Percentiles rank a stretch among this genome's conserved stretches.
These are phyloP conservation scores for Karalla daura DNA, from an alignment of 2,797 vertebrate species.

Conservation along the genomic window DNA sequence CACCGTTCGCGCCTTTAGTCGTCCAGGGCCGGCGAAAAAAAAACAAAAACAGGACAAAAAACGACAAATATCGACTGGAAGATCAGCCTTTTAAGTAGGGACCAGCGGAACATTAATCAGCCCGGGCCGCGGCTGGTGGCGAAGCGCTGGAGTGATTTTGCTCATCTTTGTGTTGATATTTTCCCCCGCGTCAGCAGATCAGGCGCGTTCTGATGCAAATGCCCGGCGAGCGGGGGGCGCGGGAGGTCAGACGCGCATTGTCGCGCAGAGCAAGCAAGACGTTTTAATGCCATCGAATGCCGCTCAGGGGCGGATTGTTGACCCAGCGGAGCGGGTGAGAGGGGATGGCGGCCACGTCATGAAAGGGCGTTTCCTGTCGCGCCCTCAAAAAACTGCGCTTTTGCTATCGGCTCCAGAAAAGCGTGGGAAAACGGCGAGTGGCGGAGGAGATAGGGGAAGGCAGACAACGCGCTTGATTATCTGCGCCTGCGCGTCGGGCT, in stretches of 20 bases:
- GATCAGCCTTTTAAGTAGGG: slow-evolving; percentile 74
- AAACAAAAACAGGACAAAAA: no score
- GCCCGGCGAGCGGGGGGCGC: slow-evolving; percentile 33
- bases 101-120: slow-evolving; percentile 76
- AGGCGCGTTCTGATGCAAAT: slow-evolving; percentile 74
- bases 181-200: slow-evolving; percentile 67
- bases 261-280: slow-evolving; percentile 41
- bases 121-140: slow-evolving; percentile 41
- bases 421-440: slow-evolving; percentile 24
- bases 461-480: slow-evolving; percentile 32
- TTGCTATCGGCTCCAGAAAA: slow-evolving; percentile 30
- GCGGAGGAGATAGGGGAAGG: slow-evolving; percentile 10
- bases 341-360: not conserved
- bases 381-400: slow-evolving; percentile 21
- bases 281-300: slow-evolving; percentile 48
- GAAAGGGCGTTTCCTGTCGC: not conserved
- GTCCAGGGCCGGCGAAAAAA: slow-evolving; percentile 45
- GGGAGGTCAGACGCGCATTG: slow-evolving; percentile 62
- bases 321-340: slow-evolving; percentile 10
- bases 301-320: slow-evolving; percentile 35
- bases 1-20: slow-evolving; percentile 54
- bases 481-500: slow-evolving; percentile 32
- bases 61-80: slow-evolving; percentile 77
- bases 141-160: slow-evolving; percentile 65
- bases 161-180: slow-evolving; percentile 76